Evolutionary conservation across 2,888 invertebrate species (phyloP), one percentile per base, ranked within the genome.

Genomic region (Drosophila trichaetosa): DNA sequence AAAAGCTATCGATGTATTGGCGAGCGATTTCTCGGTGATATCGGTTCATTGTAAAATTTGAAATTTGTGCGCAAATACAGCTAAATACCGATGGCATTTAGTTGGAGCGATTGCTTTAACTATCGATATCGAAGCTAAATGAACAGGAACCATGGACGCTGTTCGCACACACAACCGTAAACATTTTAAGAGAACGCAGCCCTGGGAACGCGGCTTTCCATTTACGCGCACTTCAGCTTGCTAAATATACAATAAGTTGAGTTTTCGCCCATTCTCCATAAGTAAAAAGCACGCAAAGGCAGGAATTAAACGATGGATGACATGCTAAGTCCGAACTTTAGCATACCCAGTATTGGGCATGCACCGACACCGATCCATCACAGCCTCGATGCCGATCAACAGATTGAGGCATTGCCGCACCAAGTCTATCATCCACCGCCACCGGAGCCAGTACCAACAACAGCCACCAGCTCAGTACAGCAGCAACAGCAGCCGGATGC

Each of bases 261-360:
- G 29, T 76, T 80, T 76, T 76, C 56, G 29, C 34, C 1, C 3
- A 13, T 31, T 56, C 46, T 33, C 27, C 27, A 34, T 38, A 57
- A 60, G 33, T 34, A 38, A 27, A 11, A 11, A 49, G 51, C 58
- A 48, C 21, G 16, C 16, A 18, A 40, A 13, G 34, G 34, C 1
- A 48, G 34, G 10, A 46, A 29, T 48, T 33, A 29, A 64, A 13
- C 53, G 10, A 97, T 97, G 97, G 97, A 98, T 95, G 96, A 97
- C 93, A 97, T 98, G 97, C 94, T 98, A 73, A 98, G 97, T 94
- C 98, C 98, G 27, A 97, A 97, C 76, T 96, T 96, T 90, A 97
- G 97, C 86, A 97, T 98, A 93, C 97, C 97, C 76, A 97, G 97
- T 89, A 97, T 98, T 92, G 97, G 97, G 64, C 78, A 72, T 58